Conservation (phyloP, 2,888 invertebrate species). For the Drosophila melanosoma region DNA sequence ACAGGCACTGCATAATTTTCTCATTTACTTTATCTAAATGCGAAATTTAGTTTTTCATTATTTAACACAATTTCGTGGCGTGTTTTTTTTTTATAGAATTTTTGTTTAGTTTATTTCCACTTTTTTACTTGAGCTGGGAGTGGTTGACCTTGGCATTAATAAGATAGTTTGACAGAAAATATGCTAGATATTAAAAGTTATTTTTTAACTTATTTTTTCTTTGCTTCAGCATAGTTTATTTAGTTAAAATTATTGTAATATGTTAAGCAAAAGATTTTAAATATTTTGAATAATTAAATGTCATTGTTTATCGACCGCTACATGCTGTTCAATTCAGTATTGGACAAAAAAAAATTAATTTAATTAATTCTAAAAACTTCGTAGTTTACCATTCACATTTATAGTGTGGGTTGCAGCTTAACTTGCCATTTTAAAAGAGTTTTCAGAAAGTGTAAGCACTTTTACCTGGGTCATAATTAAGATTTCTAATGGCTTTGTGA, state of each 20-base stretch:
- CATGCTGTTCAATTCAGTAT: not conserved
- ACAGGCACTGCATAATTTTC: constrained; percentile 70
- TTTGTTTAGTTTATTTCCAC: not conserved
- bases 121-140: constrained; percentile 5
- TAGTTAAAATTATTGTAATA: not conserved
- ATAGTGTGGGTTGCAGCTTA: not conserved
- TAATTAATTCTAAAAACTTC: not conserved
- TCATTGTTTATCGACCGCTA: not conserved
- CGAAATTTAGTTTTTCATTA: constrained; percentile 77
- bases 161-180: not conserved
- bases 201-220: not conserved
- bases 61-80: constrained; percentile 61
- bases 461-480: constrained; percentile 47
- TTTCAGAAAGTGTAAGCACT: constrained; percentile 10
- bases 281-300: not conserved
- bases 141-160: constrained; percentile 52
- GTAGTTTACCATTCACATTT: not conserved
- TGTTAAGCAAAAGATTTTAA: not conserved
- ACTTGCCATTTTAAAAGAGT: constrained; percentile 14
- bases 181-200: not conserved
- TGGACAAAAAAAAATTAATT: not conserved
- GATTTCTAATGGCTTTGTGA: constrained; percentile 47
- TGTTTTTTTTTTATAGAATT: constrained; percentile 21
- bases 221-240: not conserved
- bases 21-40: constrained; percentile 77